Evolutionary conservation across 2,888 invertebrate species (phyloP).

Genomic region (Urechis unicinctus): DNA sequence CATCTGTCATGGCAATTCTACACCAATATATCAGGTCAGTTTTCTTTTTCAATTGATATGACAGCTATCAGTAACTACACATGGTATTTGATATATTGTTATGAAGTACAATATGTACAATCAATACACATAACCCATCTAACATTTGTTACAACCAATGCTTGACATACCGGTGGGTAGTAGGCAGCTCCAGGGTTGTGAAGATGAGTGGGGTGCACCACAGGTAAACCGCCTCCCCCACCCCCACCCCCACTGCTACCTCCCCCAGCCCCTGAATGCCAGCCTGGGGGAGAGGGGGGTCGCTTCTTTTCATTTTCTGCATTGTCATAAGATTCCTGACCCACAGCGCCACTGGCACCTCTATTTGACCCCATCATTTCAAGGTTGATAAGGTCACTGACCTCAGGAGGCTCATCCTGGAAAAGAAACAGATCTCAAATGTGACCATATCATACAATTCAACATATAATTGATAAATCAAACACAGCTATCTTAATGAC

Average conservation of each 20-base stretch:
- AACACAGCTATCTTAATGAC: too few relatives aligned
- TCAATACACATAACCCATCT: too few relatives aligned
- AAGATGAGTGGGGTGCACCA: neutral
- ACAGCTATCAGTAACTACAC: too few relatives aligned
- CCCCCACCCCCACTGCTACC: constrained; percentile 10
- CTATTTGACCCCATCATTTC: too few relatives aligned
- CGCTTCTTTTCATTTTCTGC: neutral
- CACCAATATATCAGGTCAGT: too few relatives aligned
- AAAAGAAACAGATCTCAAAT: neutral
- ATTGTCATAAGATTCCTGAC: neutral
- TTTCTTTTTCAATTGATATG: too few relatives aligned
- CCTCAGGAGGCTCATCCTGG: neutral
- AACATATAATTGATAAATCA: too few relatives aligned
- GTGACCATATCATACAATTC: neutral
- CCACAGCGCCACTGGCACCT: neutral
- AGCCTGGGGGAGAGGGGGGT: neutral
- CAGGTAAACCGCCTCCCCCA: neutral
- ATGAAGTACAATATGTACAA: too few relatives aligned
- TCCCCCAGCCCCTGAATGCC: constrained; percentile 1
- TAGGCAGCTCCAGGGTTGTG: constrained; percentile 2
- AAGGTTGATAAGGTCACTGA: neutral
- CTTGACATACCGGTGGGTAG: neutral
- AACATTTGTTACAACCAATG: too few relatives aligned
- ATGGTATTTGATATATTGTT: too few relatives aligned
- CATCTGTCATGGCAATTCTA: too few relatives aligned